Conservation (phyloP, 2,113 vertebrate species). For the Hippocampus zosterae region DNA sequence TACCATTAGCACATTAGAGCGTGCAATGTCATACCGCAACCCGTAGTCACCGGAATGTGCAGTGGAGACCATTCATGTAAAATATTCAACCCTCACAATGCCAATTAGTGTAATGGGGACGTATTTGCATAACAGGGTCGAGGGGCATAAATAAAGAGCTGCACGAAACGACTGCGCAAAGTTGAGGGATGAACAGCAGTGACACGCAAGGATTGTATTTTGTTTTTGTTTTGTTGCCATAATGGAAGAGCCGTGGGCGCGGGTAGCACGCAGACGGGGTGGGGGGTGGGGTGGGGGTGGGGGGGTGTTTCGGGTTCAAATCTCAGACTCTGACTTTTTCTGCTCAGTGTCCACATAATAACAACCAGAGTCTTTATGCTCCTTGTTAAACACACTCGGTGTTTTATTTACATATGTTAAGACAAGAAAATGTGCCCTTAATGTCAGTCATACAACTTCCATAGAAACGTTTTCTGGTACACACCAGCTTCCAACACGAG, state of each 20-base stretch:
- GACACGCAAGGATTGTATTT: neutral
- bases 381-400: conserved; percentile 66
- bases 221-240: neutral
- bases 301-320: no score
- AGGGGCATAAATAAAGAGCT: conserved; percentile 15
- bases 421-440: conserved; percentile 60
- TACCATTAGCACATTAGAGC: conserved; percentile 27
- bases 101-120: conserved; percentile 54
- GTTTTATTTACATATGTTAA: conserved; percentile 67
- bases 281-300: no score
- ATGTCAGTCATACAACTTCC: conserved; percentile 51
- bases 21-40: conserved; percentile 11
- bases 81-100: conserved; percentile 39
- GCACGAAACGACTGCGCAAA: neutral
- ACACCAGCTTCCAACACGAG: conserved; percentile 32
- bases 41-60: neutral
- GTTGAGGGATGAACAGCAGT: neutral
- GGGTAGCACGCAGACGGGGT: no score
- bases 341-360: conserved; percentile 11
- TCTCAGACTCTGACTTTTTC: no score
- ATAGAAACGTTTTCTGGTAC: conserved; percentile 30
- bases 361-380: conserved; percentile 38
- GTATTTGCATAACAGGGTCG: conserved; percentile 46
- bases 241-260: no score
- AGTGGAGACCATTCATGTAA: conserved; percentile 22